Evolutionary conservation across 2,797 vertebrate genomes (phyloP).

Genomic region (Cynopterus sphinx): DNA sequence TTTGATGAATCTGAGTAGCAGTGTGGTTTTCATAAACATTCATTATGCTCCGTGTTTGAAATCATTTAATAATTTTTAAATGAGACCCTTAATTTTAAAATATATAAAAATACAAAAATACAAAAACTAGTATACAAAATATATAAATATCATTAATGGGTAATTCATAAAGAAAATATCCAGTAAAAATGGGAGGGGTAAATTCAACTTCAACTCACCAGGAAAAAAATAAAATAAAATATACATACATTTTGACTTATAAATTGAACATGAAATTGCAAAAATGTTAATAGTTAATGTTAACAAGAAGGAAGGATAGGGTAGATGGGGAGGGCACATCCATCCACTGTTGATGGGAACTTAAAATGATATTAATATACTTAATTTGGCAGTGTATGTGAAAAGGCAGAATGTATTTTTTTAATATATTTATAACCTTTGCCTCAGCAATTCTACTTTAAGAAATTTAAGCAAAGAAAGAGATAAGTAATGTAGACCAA

Average conservation of each 20-base stretch:
- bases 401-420: background rate
- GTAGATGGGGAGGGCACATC: background rate
- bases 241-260: background rate
- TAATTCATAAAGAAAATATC: background rate
- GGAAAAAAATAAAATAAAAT: background rate
- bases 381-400: background rate
- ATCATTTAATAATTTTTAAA: background rate
- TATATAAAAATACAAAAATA: background rate
- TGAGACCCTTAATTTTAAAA: background rate
- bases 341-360: background rate
- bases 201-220: background rate
- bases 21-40: background rate
- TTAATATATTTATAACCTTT: background rate
- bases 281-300: background rate
- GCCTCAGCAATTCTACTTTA: background rate
- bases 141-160: background rate
- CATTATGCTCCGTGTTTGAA: background rate
- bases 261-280: background rate
- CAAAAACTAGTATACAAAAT: background rate
- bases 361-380: background rate
- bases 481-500: background rate
- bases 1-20: background rate
- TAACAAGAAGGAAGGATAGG: background rate
- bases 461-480: constrained; percentile 22
- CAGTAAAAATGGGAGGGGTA: background rate